Percentiles rank a stretch among this genome's conserved stretches.
These are phyloP conservation scores for Gobio occitaniae DNA, from an alignment of 2,797 vertebrate species.

Conservation along the genomic window DNA sequence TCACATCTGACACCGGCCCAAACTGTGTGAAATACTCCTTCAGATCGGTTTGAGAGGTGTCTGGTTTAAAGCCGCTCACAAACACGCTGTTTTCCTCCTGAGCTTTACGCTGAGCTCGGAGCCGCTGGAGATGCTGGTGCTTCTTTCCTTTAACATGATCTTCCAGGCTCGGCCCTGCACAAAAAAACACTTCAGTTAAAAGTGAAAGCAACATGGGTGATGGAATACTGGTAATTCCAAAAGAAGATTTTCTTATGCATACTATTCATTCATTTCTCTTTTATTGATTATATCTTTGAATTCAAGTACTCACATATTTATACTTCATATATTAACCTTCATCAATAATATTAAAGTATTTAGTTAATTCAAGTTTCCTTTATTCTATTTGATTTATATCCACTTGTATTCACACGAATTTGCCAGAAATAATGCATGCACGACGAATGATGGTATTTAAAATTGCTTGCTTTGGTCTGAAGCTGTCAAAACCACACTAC, in stretches of 20 bases:
- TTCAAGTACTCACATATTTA: background rate
- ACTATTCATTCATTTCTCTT: background rate
- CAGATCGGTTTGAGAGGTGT: conserved; percentile 77
- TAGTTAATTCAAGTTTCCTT: background rate
- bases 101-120: conserved; percentile 78
- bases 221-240: background rate
- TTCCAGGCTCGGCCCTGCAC: conserved; percentile 81
- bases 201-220: background rate
- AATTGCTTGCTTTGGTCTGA: background rate
- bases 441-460: background rate
- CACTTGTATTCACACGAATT: background rate
- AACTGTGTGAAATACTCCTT: conserved; percentile 83
- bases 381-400: background rate
- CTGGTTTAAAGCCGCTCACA: conserved; percentile 86
- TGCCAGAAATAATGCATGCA: background rate
- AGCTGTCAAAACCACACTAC: background rate
- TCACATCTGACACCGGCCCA: conserved; percentile 81
- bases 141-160: conserved; percentile 87
- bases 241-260: background rate
- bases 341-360: background rate
- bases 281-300: background rate
- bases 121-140: conserved; percentile 79
- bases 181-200: background rate
- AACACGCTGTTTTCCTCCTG: conserved; percentile 89
- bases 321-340: background rate